Percentiles rank a stretch among this genome's conserved stretches.
phyloP scores from a whole-genome alignment of 2,113 vertebrate species.

The Apodemus speciosus region DNA sequence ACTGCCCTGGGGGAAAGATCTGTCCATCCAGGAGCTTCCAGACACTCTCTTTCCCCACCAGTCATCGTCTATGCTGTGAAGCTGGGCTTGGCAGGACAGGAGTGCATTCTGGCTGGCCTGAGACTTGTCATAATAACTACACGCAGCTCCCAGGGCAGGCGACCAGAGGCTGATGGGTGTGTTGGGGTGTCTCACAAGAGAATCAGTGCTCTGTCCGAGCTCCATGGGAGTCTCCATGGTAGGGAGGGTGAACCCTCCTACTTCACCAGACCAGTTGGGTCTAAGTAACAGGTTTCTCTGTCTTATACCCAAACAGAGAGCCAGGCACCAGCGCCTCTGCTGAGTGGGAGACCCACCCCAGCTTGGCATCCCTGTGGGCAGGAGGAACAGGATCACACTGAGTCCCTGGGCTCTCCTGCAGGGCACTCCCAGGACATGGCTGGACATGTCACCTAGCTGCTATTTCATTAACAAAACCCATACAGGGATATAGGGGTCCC shows the following conservation, averaged over 20 bases:
- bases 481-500: not conserved
- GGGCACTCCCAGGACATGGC: slow-evolving; percentile 16
- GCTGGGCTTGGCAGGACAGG: slow-evolving; percentile 28
- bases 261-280: not conserved
- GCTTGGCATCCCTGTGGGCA: not conserved
- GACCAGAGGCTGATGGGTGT: not conserved
- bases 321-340: not conserved
- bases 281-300: not conserved
- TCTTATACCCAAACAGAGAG: not conserved
- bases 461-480: not conserved
- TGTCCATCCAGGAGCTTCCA: slow-evolving; percentile 18
- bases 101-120: slow-evolving; percentile 9
- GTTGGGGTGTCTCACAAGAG: not conserved
- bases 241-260: not conserved
- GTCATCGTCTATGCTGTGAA: not conserved
- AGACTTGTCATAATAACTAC: slow-evolving; percentile 16
- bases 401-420: not conserved
- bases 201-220: not conserved
- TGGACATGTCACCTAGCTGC: not conserved
- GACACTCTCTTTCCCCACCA: slow-evolving; percentile 37
- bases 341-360: not conserved
- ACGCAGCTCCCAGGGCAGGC: not conserved
- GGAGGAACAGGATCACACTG: not conserved
- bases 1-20: not conserved
- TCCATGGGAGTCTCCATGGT: not conserved